Conservation (phyloP, 2,113 vertebrate species). For the Pseudonaja textilis region DNA sequence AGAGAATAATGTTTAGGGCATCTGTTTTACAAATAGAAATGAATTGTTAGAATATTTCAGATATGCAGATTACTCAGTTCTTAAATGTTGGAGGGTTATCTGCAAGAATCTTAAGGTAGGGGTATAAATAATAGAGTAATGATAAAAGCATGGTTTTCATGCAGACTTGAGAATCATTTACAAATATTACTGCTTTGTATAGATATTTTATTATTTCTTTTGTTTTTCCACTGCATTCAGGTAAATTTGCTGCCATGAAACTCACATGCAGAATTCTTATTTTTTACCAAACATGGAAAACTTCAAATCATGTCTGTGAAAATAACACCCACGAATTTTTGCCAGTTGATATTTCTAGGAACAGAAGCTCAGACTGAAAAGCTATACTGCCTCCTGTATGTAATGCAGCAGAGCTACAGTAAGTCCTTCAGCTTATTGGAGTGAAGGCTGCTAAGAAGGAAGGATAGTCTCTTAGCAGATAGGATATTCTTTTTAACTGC, state of each 20-base stretch:
- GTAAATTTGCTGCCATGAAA: slow-evolving; percentile 31
- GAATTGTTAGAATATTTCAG: not conserved
- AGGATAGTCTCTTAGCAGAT: not conserved
- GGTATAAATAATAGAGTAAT: not conserved
- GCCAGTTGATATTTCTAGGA: accelerated
- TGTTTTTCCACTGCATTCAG: not conserved
- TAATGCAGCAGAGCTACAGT: not conserved
- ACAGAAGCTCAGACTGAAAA: not conserved
- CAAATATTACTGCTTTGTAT: not conserved
- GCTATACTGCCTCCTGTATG: not conserved
- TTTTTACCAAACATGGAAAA: slow-evolving; percentile 69
- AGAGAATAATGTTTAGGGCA: not conserved
- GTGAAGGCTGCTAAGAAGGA: not conserved
- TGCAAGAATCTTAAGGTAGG: not conserved
- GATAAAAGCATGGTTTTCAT: not conserved
- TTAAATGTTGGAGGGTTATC: not conserved
- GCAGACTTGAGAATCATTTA: not conserved
- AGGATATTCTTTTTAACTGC: not conserved
- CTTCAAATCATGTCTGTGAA: slow-evolving; percentile 43
- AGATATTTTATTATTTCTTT: not conserved
- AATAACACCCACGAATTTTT: slow-evolving; percentile 24
- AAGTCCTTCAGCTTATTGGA: not conserved
- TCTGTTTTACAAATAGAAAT: not conserved
- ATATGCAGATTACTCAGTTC: not conserved
- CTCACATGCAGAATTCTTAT: slow-evolving; percentile 43